Evolutionary conservation across 2,888 invertebrate species (phyloP).

Genomic region (Drosophila kambysellisi): DNA sequence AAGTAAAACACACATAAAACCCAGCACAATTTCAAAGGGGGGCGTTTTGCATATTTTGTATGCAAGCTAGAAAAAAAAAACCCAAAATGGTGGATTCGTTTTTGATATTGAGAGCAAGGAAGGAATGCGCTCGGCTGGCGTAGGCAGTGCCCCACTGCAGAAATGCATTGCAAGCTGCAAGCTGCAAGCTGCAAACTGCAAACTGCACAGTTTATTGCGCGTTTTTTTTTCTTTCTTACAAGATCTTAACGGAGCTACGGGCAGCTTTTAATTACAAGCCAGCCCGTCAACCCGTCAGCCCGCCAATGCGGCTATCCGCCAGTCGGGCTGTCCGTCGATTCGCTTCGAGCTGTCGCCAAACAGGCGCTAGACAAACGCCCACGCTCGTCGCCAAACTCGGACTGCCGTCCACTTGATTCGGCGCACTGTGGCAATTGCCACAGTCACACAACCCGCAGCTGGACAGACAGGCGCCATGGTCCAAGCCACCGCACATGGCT

Average conservation of each 20-base stretch:
- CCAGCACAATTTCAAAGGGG: constrained; percentile 26
- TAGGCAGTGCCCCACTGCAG: constrained; percentile 60
- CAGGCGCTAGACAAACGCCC: constrained; percentile 76
- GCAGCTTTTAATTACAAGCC: constrained; percentile 68
- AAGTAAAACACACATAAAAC: constrained; percentile 25
- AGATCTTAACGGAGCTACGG: constrained; percentile 44
- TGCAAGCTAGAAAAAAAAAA: constrained; percentile 10
- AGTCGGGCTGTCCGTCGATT: constrained; percentile 38
- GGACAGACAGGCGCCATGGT: constrained; percentile 54
- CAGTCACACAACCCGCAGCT: constrained; percentile 27
- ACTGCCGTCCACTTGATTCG: constrained; percentile 58
- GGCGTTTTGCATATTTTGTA: constrained; percentile 54
- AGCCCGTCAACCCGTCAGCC: constrained; percentile 12
- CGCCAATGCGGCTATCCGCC: neutral
- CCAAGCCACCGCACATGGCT: constrained; percentile 17
- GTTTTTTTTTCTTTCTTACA: constrained; percentile 25
- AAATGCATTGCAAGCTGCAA: constrained; percentile 32
- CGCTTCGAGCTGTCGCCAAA: constrained; percentile 68
- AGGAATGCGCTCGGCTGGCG: constrained; percentile 69
- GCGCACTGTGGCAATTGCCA: constrained; percentile 20
- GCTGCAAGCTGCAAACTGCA: neutral
- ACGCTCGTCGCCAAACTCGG: constrained; percentile 50
- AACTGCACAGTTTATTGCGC: constrained; percentile 23
- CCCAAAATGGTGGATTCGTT: constrained; percentile 26
- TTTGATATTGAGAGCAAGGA: constrained; percentile 57